Evolutionary conservation across 1,140 invertebrate genomes (phyloP), one percentile per base, ranked within the genome.

Genomic region (Hylaeus volcanicus): DNA sequence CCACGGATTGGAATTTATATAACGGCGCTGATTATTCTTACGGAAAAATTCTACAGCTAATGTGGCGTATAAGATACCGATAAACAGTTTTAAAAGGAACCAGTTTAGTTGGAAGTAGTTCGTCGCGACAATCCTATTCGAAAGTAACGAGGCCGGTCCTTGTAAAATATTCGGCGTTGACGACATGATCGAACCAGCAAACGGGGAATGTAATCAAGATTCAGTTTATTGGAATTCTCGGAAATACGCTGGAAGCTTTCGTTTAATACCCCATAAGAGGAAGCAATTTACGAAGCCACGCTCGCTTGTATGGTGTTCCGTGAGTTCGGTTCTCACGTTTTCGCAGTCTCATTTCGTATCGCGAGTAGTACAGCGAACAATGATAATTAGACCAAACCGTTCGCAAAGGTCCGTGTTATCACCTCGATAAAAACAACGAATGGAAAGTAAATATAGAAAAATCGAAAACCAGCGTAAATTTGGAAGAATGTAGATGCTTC

Each of bases 241-340:
- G 70, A 79, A 79, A 79, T 79, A 48, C 61, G 14, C 41, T 53
- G 70, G 70, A 56, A 74, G n/a, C 69, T 61, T 55, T 37, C 12
- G 61, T 56, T 61, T 79, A 74, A 79, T 79, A 58, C 77, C 41
- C 70, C 64, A 12, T 39, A 51, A 65, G 61, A 48, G 77, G 71
- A 66, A 65, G 77, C 71, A 74, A 74, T 74, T 79, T 74, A 48
- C 51, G 43, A 74, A 56, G 65, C 61, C 70, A 48, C 48, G 66
- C 39, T 6, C 37, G 64, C 55, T 72, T 39, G 37, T 11, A 39
- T 37, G n/a, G 11, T 37, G 43, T 71, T 58, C 45, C 5, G 11
- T 56, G 3, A 39, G 39, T 26, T 11, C n/a, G 15, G 15, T 61
- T 63, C 45, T 61, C 48, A 11, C 68, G 39, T 72, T 61, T 26